Evolutionary conservation across 2,888 invertebrate genomes (phyloP).

Genomic region (Cephus rjabovi): DNA sequence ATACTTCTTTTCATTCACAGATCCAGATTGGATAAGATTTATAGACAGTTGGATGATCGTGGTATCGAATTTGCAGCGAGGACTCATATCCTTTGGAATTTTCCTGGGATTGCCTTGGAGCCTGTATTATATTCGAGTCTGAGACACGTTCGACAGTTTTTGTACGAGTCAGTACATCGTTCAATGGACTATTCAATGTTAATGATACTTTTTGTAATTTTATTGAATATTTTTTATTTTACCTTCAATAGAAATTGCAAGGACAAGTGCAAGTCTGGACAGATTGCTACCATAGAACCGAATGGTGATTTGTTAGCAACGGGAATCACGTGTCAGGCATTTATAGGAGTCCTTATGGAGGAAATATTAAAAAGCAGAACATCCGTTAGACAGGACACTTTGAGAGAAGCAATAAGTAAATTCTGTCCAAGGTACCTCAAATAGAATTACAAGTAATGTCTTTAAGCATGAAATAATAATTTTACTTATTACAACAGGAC

Average conservation of each 20-base stretch:
- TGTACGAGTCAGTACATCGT: conserved; percentile 35
- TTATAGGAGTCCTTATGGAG: conserved; percentile 47
- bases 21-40: conserved; percentile 40
- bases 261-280: conserved; percentile 31
- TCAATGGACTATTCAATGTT: background rate
- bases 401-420: conserved; percentile 35
- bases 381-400: conserved; percentile 23
- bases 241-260: background rate
- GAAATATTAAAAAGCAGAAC: conserved; percentile 37
- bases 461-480: background rate
- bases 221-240: background rate
- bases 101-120: conserved; percentile 48
- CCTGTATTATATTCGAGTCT: conserved; percentile 41
- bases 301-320: conserved; percentile 48
- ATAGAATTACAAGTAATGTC: background rate
- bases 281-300: conserved; percentile 36
- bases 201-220: background rate
- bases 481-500: conserved; percentile 20
- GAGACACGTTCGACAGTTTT: conserved; percentile 28
- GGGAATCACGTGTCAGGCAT: conserved; percentile 53
- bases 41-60: conserved; percentile 31
- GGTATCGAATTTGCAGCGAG: conserved; percentile 51
- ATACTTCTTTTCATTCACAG: conserved; percentile 24
- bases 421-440: conserved; percentile 49
- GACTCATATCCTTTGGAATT: conserved; percentile 53